Base-by-base conservation (phyloP, 2,888 invertebrate genomes). In the Augiades crinisus region DNA sequence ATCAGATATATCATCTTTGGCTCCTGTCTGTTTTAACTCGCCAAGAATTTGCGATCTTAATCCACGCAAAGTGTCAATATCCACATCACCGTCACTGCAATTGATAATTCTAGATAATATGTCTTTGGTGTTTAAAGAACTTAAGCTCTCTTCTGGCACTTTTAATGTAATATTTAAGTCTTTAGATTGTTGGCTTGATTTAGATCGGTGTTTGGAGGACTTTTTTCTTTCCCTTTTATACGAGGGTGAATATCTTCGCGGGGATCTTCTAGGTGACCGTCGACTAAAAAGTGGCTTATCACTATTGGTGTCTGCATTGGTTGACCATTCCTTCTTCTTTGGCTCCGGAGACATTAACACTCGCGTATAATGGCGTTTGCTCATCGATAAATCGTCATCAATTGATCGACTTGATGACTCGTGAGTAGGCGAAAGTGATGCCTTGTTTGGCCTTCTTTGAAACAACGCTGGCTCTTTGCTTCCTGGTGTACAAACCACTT, bases 11-110 rank as follows among this genome's bases (percentile, higher is more conserved):
- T 88, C 88, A 57, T 87, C 81, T 52, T 74, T 87, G 13, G 73
- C 70, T 13, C 87, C 83, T 0, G 85, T 87, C 30, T 84, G 75
- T 62, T 84, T 81, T 8, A 91, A 68, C 68, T 91, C 90, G 10
- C 81, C 79, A 7, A 90, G 76, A 44, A 92, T 81, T 68, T 89
- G 84, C 17, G 81, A 73, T 58, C 90, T 75, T 30, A 91, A 65
- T 58, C 81, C 84, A 33, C 89, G 80, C 37, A 91, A 69, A 31
- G 91, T 89, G 45, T 80, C 73, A 33, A 91, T 85, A 55, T 91
- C 87, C 47, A 90, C 86, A 56, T 89, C 89, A 50, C 65, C 69
- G 59, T 86, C 84, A 54, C 74, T 79, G 59, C 89, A 89, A 53
- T 78, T 78, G 30, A 89, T 81, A 33, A 89, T 88, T 58, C 88